Conservation (phyloP, 2,113 vertebrate species). For the Ptychochromis oligacanthus region DNA sequence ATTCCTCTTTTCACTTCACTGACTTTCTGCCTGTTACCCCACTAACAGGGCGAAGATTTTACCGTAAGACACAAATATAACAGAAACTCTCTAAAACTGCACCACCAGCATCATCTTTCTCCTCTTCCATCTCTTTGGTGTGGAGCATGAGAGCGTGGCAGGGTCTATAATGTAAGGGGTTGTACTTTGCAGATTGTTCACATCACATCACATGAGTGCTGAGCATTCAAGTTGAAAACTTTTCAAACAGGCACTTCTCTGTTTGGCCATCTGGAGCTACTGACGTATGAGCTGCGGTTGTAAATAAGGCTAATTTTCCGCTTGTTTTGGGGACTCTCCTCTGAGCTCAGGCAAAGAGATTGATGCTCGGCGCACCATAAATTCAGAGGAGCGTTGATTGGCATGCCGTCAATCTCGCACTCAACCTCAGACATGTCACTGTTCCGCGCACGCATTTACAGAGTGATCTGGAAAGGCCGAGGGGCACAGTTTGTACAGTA, state of each 20-base stretch:
- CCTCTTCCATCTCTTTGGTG: not conserved
- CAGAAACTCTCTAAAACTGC: no score
- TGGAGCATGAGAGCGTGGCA: not conserved
- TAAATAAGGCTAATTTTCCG: conserved; percentile 35
- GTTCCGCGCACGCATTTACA: not conserved
- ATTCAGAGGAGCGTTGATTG: not conserved
- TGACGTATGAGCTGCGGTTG: conserved; percentile 29
- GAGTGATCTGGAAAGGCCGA: not conserved
- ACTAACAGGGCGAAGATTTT: not conserved
- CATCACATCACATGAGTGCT: conserved; percentile 58
- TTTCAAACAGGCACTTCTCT: conserved; percentile 56
- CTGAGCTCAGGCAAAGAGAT: not conserved
- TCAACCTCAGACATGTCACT: not conserved
- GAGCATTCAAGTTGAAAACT: conserved; percentile 38
- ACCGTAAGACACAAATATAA: not conserved
- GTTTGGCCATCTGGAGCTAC: conserved; percentile 38
- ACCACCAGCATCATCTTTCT: not conserved
- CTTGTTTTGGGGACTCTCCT: not conserved
- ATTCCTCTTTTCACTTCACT: not conserved
- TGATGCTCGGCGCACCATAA: not conserved
- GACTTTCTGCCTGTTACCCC: not conserved
- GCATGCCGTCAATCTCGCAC: not conserved
- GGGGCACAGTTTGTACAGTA: not conserved
- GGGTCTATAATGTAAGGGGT: not conserved
- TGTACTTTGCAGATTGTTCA: conserved; percentile 3